Conservation (phyloP, 2,113 vertebrate genomes). For the Brachionichthys hirsutus region DNA sequence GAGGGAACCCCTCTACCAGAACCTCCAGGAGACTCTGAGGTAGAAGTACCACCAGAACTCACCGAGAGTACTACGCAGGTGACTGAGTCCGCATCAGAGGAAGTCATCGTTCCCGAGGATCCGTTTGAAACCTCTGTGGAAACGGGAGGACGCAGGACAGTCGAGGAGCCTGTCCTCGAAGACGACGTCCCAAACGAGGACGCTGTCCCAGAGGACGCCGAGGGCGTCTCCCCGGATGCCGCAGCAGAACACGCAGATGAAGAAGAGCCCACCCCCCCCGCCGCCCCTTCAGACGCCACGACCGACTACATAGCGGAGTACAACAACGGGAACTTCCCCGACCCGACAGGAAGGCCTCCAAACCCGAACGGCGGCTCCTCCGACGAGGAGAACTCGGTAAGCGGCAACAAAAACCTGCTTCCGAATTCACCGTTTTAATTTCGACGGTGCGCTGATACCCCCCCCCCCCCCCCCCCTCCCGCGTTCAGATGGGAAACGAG, state of each 20-base stretch:
- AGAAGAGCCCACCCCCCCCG: conserved; percentile 5
- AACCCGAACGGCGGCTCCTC: conserved; percentile 20
- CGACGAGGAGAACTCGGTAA: conserved; percentile 59
- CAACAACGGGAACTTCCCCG: conserved; percentile 68
- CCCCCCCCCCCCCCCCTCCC: not conserved
- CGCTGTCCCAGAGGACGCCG: not conserved
- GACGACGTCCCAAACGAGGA: not conserved
- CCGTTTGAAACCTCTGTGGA: conserved; percentile 14
- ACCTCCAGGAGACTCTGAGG: conserved; percentile 1
- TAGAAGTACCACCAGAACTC: conserved; percentile 1
- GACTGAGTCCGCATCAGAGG: not conserved
- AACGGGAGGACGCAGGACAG: not conserved
- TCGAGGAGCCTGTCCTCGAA: not conserved
- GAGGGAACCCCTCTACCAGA: conserved; percentile 13
- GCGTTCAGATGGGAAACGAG: conserved; percentile 85
- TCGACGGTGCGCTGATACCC: not conserved
- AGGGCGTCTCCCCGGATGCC: not conserved
- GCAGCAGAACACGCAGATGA: not conserved
- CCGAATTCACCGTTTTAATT: not conserved
- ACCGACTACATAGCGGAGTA: conserved; percentile 45
- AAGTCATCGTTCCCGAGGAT: conserved; percentile 1
- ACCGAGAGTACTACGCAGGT: not conserved
- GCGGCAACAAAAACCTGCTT: not conserved
- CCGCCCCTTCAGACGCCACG: not conserved
- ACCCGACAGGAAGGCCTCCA: conserved; percentile 6